Base-by-base conservation (phyloP, 2,113 vertebrate genomes). In the Tylochromis polylepis region DNA sequence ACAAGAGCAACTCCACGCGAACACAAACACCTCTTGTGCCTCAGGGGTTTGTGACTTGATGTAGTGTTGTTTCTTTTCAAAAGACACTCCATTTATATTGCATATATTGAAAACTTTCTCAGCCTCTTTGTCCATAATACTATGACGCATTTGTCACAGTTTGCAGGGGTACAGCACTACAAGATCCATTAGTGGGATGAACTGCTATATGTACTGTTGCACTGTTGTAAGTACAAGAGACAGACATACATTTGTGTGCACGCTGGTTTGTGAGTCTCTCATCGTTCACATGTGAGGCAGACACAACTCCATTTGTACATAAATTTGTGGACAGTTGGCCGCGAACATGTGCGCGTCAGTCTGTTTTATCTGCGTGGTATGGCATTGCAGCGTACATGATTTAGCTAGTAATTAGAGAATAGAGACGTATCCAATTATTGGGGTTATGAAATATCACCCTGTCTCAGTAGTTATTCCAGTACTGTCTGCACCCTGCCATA, bases 371-470 rank as follows among this genome's bases (percentile, higher is more conserved):
- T 88, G 85, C 70, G 22, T 56, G 55, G 58, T 72, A 83, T 72
- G 49, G 75, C 4, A 15, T 89, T 77, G 58, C 84, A 55, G 87
- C 15, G 9, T 87, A 83, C 88, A 89, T 93, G 91, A 95, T 95
- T 94, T 92, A 94, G 92, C 85, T 90, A 90, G 93, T 91, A 95
- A 94, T 94, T 94, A 95, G 91, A 83, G 88, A 93, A 92, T 83
- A 89, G 81, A 94, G 92, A 92, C 90, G 2, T 93, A 90, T 94
- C 92, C 90, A 95, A 89, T 95, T 94, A 95, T 93, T 91, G 89
- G 85, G 88, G 92, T 93, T 90, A 90, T 92, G 90, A 95, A 94
- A 93, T 93, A 95, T 95, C 87, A 88, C 82, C 86, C 83, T 86
- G 90, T 93, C 90, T 91, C 81, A 87, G 87, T 89, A 88, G 87